Evolutionary conservation across 2,113 vertebrate species (phyloP).

Genomic region (Uropsilus gracilis): DNA sequence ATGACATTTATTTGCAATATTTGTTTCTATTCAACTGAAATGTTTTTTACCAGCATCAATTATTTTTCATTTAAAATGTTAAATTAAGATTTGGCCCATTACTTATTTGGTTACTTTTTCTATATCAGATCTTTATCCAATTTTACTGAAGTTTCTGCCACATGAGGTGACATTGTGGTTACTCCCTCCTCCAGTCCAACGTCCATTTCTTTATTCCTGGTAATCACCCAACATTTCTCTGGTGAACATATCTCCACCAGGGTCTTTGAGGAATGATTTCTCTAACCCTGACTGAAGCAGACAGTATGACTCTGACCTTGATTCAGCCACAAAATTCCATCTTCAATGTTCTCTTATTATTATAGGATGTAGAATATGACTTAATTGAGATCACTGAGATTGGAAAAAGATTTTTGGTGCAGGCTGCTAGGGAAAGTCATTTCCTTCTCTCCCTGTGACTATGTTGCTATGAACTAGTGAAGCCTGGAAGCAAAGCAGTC

Average conservation of each 20-base stretch:
- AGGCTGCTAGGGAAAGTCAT: not conserved
- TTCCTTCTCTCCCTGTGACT: not conserved
- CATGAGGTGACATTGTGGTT: not conserved
- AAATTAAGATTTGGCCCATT: not conserved
- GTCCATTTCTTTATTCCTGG: not conserved
- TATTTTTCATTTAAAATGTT: not conserved
- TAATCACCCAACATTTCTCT: not conserved
- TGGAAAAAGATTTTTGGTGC: not conserved
- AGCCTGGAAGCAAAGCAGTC: not conserved
- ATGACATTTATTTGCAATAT: not conserved
- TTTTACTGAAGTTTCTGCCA: conserved; percentile 1
- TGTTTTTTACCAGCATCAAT: not conserved
- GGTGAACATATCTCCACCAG: not conserved
- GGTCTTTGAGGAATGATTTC: not conserved
- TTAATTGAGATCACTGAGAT: not conserved
- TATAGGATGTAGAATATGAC: not conserved
- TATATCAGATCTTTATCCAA: not conserved
- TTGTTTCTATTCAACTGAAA: conserved; percentile 10
- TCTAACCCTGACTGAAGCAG: not conserved
- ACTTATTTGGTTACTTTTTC: not conserved
- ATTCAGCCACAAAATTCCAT: not conserved
- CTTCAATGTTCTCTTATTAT: not conserved
- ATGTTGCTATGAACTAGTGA: not conserved
- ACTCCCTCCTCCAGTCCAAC: not conserved
- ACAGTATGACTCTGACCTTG: not conserved